Conservation (phyloP, 2,113 vertebrate species). For the Phalacrocorax brasilianus region DNA sequence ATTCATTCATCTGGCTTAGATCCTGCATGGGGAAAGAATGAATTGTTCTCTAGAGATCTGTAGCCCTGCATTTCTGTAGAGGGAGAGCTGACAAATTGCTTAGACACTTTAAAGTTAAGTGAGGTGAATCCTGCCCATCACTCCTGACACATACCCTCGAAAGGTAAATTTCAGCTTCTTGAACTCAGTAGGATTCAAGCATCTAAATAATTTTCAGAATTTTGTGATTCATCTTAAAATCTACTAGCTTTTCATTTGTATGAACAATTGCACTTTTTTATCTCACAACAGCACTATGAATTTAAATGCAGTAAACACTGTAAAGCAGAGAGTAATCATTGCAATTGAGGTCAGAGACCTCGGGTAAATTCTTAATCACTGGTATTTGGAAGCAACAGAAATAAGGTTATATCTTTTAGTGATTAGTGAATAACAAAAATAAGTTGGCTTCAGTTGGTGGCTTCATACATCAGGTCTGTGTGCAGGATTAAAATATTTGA, state of each 20-base stretch:
- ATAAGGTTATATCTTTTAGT: background rate
- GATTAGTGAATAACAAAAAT: background rate
- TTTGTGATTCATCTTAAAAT: slow-evolving; percentile 24
- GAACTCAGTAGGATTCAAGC: slow-evolving; percentile 28
- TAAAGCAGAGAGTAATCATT: background rate
- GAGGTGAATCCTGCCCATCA: slow-evolving; percentile 53
- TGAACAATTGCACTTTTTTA: background rate
- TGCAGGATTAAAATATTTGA: background rate
- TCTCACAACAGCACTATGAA: background rate
- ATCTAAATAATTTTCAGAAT: slow-evolving; percentile 35
- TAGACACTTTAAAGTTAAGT: slow-evolving; percentile 55
- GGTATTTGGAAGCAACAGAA: background rate
- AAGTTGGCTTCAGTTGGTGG: background rate
- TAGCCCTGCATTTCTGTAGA: slow-evolving; percentile 8
- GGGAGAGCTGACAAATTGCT: slow-evolving; percentile 45
- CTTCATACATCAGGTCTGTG: background rate
- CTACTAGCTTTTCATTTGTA: background rate
- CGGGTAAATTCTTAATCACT: background rate
- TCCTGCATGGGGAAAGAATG: background rate
- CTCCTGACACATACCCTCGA: background rate
- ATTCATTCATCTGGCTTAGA: slow-evolving; percentile 46
- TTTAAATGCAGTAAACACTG: slow-evolving; percentile 18
- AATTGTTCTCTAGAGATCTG: slow-evolving; percentile 11
- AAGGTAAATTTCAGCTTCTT: slow-evolving; percentile 26
- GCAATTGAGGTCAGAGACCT: background rate